Evolutionary conservation across 2,797 vertebrate genomes (phyloP).

Genomic region (Acanthopagrus latus): DNA sequence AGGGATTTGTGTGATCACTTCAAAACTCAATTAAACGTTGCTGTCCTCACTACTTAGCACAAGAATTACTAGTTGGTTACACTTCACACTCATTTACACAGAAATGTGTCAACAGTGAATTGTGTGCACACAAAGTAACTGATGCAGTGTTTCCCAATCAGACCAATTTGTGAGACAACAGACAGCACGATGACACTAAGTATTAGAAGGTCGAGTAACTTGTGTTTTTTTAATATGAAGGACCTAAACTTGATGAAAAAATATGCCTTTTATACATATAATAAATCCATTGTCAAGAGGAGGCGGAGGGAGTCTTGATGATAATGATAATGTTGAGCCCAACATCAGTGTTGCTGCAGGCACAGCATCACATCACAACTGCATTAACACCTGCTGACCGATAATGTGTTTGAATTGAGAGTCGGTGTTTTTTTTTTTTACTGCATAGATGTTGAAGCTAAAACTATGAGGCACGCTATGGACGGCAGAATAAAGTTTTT

Average conservation of each 20-base stretch:
- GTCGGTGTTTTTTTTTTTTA: not conserved
- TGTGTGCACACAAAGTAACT: not conserved
- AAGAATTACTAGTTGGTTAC: too few species aligned
- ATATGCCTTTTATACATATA: conserved; percentile 1
- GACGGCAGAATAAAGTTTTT: not conserved
- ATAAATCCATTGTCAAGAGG: conserved; percentile 19
- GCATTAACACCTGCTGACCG: conserved; percentile 5
- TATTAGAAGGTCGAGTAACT: not conserved
- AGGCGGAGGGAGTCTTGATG: conserved; percentile 9
- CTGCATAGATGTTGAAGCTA: not conserved
- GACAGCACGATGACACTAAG: not conserved
- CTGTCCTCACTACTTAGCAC: too few species aligned
- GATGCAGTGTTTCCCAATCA: not conserved
- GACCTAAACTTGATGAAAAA: not conserved
- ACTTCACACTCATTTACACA: too few species aligned
- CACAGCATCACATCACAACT: conserved; percentile 9
- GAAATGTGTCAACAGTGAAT: not conserved
- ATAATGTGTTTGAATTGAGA: not conserved
- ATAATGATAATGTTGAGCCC: conserved; percentile 28
- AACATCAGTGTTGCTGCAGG: conserved; percentile 14
- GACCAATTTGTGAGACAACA: not conserved
- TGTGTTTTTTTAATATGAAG: conserved; percentile 7
- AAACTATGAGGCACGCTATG: not conserved
- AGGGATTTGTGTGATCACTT: too few species aligned
- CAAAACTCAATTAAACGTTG: too few species aligned